phyloP scores from a whole-genome alignment of 2,113 vertebrate genomes.

The Orcinus orca region DNA sequence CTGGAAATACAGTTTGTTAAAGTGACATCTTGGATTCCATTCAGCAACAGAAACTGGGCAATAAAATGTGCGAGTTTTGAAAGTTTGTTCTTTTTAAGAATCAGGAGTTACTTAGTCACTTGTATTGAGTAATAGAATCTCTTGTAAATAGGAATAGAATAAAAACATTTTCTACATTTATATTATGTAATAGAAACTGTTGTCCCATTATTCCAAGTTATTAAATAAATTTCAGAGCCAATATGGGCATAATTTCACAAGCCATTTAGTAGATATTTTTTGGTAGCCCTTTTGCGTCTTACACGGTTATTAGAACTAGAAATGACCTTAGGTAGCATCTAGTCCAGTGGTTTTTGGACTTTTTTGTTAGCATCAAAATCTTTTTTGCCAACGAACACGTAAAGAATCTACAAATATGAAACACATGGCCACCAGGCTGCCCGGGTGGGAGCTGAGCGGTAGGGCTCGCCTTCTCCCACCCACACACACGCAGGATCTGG shows the following conservation, averaged over 20 bases:
- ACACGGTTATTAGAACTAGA: neutral
- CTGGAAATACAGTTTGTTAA: neutral
- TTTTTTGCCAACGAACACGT: neutral
- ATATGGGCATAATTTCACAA: neutral
- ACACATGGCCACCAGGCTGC: neutral
- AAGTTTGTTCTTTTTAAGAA: neutral
- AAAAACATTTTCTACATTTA: neutral
- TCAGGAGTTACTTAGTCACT: neutral
- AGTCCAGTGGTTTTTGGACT: neutral
- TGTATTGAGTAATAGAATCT: neutral
- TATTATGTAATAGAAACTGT: neutral
- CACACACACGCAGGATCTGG: fast-evolving
- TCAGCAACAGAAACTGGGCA: neutral
- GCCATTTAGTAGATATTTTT: neutral
- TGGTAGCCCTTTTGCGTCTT: neutral
- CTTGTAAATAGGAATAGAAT: neutral
- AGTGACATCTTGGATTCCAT: neutral
- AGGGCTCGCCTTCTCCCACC: neutral
- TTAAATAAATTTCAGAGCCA: neutral
- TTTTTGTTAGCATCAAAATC: neutral
- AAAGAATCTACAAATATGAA: neutral
- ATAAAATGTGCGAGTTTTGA: neutral
- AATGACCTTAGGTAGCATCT: neutral
- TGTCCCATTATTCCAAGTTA: neutral
- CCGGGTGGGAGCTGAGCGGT: neutral